Evolutionary conservation across 2,888 invertebrate genomes (phyloP), one percentile per base, ranked within the genome.

Genomic region (Volucella zonaria): DNA sequence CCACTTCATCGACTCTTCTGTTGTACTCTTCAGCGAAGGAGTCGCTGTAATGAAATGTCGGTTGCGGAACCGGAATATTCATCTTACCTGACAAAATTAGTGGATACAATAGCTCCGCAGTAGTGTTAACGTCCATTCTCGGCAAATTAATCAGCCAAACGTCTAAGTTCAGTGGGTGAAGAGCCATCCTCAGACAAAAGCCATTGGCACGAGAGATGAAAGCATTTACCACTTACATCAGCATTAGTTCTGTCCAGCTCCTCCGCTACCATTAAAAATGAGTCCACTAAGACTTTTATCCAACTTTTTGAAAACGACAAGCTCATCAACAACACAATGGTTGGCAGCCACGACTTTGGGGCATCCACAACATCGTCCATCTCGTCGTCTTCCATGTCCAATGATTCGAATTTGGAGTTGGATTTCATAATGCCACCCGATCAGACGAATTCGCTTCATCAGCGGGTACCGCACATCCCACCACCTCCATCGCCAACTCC

Each of bases 91-190:
- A 96, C 9, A 96, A 96, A 91, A 96, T 96, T 61, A 96, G 96
- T 74, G 96, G 96, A 8, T 96, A 96, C 92, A 96, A 96, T 89
- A 96, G 96, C 89, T 96, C 96, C 0, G 96, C 96, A n/a, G 96
- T 95, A 94, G 3, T 96, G 96, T 89, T 94, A 95, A 87, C 95
- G 94, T 89, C 94, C 93, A 11, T 95, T 95, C 52, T 95, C 95
- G 89, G 94, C 94, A 1, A 93, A 95, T 81, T 92, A 93, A 51
- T 90, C 91, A 64, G 93, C 93, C 2, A 94, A 95, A 87, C 92
- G 95, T 1, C 92, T 96, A 45, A 95, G 95, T 2, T 95, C 95
- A 80, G 95, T 96, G 12, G 94, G 95, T 43, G 96, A 96, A 88
- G 96, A 96, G 89, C 87, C 89, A 9, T 67, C 66, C n/a, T n/a